Evolutionary conservation across 2,888 invertebrate genomes (phyloP).

Genomic region (Tachina grossa): DNA sequence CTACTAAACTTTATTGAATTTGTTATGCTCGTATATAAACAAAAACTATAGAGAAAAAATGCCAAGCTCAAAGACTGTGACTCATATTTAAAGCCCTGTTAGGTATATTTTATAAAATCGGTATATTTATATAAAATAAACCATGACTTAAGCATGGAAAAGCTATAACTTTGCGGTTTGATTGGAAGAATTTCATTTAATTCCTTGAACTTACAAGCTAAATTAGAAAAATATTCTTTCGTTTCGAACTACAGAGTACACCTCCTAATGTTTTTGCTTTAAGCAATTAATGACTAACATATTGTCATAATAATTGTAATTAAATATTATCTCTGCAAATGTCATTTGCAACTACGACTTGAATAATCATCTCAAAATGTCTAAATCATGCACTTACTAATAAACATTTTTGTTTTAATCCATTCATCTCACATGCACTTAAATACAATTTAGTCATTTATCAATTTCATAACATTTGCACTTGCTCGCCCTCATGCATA

Average conservation of each 20-base stretch:
- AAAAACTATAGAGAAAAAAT: too few species aligned
- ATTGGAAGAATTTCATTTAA: too few species aligned
- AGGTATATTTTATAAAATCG: too few species aligned
- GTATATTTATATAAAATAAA: too few species aligned
- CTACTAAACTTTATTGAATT: too few species aligned
- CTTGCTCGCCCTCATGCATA: neutral
- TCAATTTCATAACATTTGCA: conserved; percentile 60
- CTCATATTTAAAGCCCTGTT: too few species aligned
- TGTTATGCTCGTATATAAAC: too few species aligned
- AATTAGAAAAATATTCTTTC: neutral
- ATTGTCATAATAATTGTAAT: neutral
- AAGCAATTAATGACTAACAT: too few species aligned
- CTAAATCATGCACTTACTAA: conserved; percentile 47
- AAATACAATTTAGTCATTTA: conserved; percentile 60
- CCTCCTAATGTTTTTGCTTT: neutral
- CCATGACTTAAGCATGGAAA: too few species aligned
- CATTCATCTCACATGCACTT: conserved; percentile 50
- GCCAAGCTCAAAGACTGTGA: too few species aligned
- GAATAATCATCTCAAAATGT: conserved; percentile 15
- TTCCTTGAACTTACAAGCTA: too few species aligned
- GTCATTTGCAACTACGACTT: neutral
- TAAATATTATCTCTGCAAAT: neutral
- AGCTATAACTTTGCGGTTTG: too few species aligned
- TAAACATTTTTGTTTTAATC: conserved; percentile 43
- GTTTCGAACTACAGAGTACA: neutral